Evolutionary conservation across 23 tunicate species (phyloP).

Genomic region (Oikopleura vanhoeffeni): DNA sequence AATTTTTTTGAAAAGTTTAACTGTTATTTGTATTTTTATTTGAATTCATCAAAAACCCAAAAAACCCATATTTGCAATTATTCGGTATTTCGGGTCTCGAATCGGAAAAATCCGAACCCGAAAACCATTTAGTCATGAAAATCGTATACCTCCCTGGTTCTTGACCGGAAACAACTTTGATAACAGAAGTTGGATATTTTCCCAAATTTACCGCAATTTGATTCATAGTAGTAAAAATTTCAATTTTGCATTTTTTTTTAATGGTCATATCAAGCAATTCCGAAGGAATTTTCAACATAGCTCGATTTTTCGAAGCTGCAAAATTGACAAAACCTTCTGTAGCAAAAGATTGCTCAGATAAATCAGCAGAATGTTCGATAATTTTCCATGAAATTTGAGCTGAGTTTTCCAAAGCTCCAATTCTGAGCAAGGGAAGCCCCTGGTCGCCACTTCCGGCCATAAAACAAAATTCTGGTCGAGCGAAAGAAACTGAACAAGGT

Average conservation of each 20-base stretch:
- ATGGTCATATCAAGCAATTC: background rate
- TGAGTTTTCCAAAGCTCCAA: background rate
- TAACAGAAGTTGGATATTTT: background rate
- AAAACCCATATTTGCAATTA: too few relatives aligned
- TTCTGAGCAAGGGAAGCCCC: background rate
- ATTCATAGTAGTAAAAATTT: background rate
- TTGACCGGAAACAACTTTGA: background rate
- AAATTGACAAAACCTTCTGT: background rate
- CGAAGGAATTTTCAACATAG: background rate
- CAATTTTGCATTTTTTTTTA: background rate
- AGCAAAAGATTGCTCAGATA: background rate
- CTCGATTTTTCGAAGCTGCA: background rate
- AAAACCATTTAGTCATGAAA: too few relatives aligned
- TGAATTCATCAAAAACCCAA: too few relatives aligned
- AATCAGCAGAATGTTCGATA: background rate
- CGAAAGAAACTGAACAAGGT: slow-evolving; percentile 5
- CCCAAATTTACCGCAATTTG: background rate
- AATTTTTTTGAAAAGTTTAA: too few relatives aligned
- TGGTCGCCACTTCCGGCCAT: background rate
- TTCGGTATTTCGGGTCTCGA: too few relatives aligned
- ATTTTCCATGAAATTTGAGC: background rate
- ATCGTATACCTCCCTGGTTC: too few relatives aligned
- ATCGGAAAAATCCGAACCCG: too few relatives aligned
- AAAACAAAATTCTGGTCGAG: slow-evolving; percentile 9
- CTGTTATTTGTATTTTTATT: too few relatives aligned